Evolutionary conservation across 2,888 invertebrate genomes (phyloP).

Genomic region (Dryococelus australis): DNA sequence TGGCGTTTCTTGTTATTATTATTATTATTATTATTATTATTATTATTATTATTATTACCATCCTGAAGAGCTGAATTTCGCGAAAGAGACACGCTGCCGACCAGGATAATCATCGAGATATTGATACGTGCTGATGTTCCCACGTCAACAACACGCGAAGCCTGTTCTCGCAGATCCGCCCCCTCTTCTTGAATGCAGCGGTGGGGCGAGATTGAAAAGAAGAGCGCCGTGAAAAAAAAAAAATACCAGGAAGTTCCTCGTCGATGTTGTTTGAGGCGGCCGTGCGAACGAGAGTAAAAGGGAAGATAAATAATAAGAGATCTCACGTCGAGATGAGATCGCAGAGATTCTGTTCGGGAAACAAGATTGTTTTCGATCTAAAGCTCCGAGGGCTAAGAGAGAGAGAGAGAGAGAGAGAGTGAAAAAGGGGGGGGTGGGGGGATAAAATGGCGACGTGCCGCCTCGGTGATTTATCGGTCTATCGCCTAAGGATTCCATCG

Average conservation of each 20-base stretch:
- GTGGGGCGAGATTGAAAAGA: not conserved
- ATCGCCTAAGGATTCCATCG: not conserved
- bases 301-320: constrained; percentile 9
- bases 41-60: too few relatives aligned
- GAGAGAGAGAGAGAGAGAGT: too few relatives aligned
- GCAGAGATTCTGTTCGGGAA: constrained; percentile 10
- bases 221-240: not conserved
- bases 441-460: not conserved
- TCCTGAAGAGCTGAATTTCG: too few relatives aligned
- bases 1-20: too few relatives aligned
- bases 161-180: not conserved
- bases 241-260: not conserved
- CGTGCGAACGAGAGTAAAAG: constrained; percentile 11
- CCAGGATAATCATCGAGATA: not conserved
- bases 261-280: not conserved
- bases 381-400: not conserved
- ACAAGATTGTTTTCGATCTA: constrained; percentile 16
- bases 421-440: too few relatives aligned
- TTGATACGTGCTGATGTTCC: not conserved
- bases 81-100: too few relatives aligned
- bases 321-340: constrained; percentile 16
- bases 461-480: constrained; percentile 8
- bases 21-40: too few relatives aligned
- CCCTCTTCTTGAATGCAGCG: not conserved
- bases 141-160: not conserved